A percentile compares a stretch with the other conserved stretches of the same genome.
These are phyloP conservation scores for Pyrgus malvae DNA, from an alignment of 2,888 invertebrate species.

Conservation along the genomic window DNA sequence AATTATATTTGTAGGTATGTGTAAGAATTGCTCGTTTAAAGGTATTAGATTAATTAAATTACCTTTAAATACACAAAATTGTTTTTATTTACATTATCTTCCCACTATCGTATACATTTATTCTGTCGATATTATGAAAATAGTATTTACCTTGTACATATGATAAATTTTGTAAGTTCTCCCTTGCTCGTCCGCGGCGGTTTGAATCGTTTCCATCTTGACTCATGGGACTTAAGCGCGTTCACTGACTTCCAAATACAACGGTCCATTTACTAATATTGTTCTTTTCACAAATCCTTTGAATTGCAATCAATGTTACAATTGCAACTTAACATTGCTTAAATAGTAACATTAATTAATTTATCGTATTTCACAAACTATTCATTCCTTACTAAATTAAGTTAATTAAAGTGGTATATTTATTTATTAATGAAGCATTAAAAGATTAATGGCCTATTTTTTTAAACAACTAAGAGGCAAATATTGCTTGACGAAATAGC, in stretches of 20 bases:
- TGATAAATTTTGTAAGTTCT: constrained; percentile 69
- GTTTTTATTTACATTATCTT: too few relatives aligned
- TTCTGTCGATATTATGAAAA: too few relatives aligned
- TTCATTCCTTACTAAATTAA: too few relatives aligned
- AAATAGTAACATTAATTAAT: too few relatives aligned
- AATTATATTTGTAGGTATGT: too few relatives aligned
- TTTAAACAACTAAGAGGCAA: background rate
- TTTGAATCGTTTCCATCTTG: constrained; percentile 66
- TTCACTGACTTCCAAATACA: constrained; percentile 48
- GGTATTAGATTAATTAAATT: too few relatives aligned
- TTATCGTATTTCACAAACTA: too few relatives aligned
- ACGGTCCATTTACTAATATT: constrained; percentile 61
- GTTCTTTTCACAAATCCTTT: constrained; percentile 5
- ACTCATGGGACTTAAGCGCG: constrained; percentile 42
- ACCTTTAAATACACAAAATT: too few relatives aligned
- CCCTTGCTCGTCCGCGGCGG: constrained; percentile 61
- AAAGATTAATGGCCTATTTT: background rate
- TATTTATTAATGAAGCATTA: too few relatives aligned
- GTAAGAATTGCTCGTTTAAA: too few relatives aligned
- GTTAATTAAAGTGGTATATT: too few relatives aligned
- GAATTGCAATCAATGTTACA: background rate
- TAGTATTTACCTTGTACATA: constrained; percentile 77
- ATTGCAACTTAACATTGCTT: background rate
- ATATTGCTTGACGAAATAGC: background rate
- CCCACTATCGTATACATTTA: too few relatives aligned